A percentile compares a stretch with the other conserved stretches of the same genome.
These are phyloP conservation scores for Todus mexicanus DNA, from an alignment of 2,797 vertebrate genomes.

Conservation along the genomic window DNA sequence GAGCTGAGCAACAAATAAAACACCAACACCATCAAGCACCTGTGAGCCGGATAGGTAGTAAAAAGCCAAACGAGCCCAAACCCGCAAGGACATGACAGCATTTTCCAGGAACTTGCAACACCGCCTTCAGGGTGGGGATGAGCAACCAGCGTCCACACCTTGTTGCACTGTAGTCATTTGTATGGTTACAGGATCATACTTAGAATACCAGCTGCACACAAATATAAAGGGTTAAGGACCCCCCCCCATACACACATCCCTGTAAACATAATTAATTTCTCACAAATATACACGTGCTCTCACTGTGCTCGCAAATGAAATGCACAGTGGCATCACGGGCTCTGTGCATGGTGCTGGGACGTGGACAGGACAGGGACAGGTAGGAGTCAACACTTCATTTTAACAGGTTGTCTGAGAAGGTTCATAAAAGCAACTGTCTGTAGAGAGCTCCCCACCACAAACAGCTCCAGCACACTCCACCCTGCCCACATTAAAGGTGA, in stretches of 20 bases:
- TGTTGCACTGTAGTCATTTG: neutral
- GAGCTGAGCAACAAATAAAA: neutral
- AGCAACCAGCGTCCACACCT: constrained; percentile 31
- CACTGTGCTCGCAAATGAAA: neutral
- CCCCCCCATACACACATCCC: neutral
- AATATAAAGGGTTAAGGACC: neutral
- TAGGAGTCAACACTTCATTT: neutral
- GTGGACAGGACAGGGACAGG: neutral
- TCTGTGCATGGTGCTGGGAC: neutral
- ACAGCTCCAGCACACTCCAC: neutral
- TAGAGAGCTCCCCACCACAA: neutral
- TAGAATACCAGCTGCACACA: neutral
- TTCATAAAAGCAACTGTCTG: neutral
- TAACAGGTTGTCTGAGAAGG: neutral
- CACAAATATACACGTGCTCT: neutral
- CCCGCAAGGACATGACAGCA: constrained; percentile 9
- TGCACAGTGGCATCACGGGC: neutral
- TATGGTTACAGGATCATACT: neutral
- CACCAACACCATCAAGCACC: neutral
- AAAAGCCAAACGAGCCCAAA: constrained; percentile 9
- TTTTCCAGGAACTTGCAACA: constrained; percentile 56
- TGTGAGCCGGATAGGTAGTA: neutral
- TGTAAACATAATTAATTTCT: neutral
- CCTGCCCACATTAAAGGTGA: neutral
- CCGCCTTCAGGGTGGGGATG: constrained; percentile 27